Base-by-base conservation (phyloP, 2,113 vertebrate species). In the Solea senegalensis region DNA sequence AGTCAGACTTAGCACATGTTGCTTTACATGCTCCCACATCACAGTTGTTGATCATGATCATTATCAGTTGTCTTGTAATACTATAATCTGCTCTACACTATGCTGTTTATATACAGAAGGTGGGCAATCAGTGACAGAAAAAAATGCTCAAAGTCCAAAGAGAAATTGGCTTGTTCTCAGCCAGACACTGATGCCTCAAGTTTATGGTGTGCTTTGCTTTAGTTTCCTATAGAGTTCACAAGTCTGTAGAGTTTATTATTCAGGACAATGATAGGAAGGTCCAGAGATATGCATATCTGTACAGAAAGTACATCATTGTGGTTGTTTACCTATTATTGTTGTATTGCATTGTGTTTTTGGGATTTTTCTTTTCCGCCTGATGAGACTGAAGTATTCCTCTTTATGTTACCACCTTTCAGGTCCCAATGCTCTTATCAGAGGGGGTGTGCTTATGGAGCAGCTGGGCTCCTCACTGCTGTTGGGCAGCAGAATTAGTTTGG, bases 361-460 rank as follows among this genome's bases (percentile, higher is more conserved):
- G 43, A 48, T 11, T 62, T 65, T 56, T 49, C 44, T 59, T 39
- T 26, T 46, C 21, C 51, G 34, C 51, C 50, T 60, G 60, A 81
- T 78, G 76, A 81, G 71, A 58, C 48, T 10, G 1, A 75, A 73
- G 80, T 72, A 65, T 62, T 81, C 60, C 57, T 68, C 73, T 81
- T 72, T 75, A 83, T 81, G 70, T 86, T 69, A 76, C 67, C 60
- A 61, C 78, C 68, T 87, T 76, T 78, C 55, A 80, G 74, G 58
- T 74, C 45, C 64, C 57, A 64, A 44, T 54, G 21, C 67, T 87
- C 78, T 87, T 85, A 78, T 83, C 86, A 76, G 69, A 79, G 80
- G 62, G 65, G 61, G 67, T 70, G 63, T 93, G 92, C 87, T 93
- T 92, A 94, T 91, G 92, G 88, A 85, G 89, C 82, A 84, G 83